phyloP scores from a whole-genome alignment of 1,140 invertebrate species.

The Brachionus calyciflorus region DNA sequence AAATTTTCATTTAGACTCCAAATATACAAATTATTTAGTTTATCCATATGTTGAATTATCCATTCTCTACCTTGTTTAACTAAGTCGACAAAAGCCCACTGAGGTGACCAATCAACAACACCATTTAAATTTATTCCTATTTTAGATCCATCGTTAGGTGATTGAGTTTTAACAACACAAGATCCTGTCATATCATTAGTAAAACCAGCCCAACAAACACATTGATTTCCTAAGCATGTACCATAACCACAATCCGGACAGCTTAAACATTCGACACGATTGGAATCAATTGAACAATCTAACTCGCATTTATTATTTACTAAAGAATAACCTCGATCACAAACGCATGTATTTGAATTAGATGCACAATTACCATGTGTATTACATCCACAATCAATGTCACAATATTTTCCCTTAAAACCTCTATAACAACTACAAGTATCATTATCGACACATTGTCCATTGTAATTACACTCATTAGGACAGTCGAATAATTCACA shows the following conservation, averaged over 20 bases:
- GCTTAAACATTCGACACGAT: not conserved
- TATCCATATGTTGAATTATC: slow-evolving; percentile 49
- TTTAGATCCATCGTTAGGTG: slow-evolving; percentile 19
- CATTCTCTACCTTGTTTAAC: slow-evolving; percentile 50
- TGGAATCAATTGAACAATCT: not conserved
- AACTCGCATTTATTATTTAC: not conserved
- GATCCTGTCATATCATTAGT: not conserved
- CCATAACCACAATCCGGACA: not conserved
- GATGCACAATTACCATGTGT: not conserved
- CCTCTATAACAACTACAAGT: slow-evolving; percentile 6
- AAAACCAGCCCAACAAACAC: slow-evolving; percentile 18
- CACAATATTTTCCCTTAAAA: slow-evolving; percentile 48
- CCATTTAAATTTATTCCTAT: slow-evolving; percentile 51
- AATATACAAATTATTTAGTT: slow-evolving; percentile 26
- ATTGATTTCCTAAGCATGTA: not conserved
- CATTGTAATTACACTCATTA: slow-evolving; percentile 27
- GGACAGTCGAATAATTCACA: not conserved
- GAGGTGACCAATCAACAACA: slow-evolving; percentile 50
- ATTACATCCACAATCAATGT: not conserved
- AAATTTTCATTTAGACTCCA: slow-evolving; percentile 47
- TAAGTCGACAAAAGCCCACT: slow-evolving; percentile 52
- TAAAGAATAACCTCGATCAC: slow-evolving; percentile 2
- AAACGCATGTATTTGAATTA: not conserved
- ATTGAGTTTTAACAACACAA: not conserved
- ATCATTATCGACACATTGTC: slow-evolving; percentile 28